Conservation (phyloP, 2,113 vertebrate genomes). For the Hirundichthys speculiger region DNA sequence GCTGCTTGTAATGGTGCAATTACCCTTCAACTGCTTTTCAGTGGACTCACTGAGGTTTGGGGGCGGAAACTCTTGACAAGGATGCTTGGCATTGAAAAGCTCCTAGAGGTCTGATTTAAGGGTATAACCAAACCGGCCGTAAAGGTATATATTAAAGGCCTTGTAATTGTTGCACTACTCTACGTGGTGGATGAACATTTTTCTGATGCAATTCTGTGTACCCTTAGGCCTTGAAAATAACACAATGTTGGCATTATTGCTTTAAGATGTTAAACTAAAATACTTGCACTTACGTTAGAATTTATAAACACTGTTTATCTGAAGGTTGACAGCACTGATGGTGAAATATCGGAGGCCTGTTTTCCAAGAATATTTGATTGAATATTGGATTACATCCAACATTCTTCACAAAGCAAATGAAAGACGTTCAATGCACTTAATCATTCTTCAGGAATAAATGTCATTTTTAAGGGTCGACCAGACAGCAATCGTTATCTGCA, state of each 20-base stretch:
- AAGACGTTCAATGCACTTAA: slow-evolving; percentile 17
- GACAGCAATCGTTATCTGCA: too few relatives aligned
- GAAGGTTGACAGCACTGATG: not conserved
- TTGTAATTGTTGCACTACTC: not conserved
- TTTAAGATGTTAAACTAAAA: not conserved
- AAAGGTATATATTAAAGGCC: too few relatives aligned
- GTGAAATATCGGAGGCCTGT: not conserved
- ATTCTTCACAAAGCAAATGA: slow-evolving; percentile 13
- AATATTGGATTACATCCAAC: too few relatives aligned
- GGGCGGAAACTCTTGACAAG: too few relatives aligned
- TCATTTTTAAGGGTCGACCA: slow-evolving; percentile 11
- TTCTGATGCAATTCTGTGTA: not conserved
- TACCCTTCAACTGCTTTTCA: too few relatives aligned
- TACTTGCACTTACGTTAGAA: not conserved
- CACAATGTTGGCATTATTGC: not conserved
- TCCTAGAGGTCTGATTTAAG: too few relatives aligned
- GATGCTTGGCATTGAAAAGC: too few relatives aligned
- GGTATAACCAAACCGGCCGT: too few relatives aligned
- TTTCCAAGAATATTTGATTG: too few relatives aligned
- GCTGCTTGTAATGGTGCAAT: too few relatives aligned
- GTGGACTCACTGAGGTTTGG: too few relatives aligned
- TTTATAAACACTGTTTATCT: not conserved
- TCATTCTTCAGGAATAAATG: slow-evolving; percentile 27
- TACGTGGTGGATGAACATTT: not conserved
- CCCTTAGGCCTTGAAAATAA: not conserved